These are phyloP conservation scores for Megalops atlanticus DNA, from an alignment of 2,113 vertebrate genomes.

Conservation along the genomic window DNA sequence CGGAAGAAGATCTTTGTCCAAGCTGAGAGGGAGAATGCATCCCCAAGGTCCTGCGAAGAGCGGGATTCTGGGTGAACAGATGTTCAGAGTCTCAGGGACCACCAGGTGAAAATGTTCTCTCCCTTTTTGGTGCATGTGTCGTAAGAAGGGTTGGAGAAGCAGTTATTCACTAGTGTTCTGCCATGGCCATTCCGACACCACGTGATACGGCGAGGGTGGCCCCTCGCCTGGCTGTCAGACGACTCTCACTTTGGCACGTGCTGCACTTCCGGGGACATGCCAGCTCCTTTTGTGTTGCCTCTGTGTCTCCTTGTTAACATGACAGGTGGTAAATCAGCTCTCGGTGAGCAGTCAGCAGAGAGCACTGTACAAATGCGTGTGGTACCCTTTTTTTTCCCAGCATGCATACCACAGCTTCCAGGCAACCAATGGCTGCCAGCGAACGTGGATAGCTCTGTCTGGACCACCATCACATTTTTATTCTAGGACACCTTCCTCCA, in stretches of 20 bases:
- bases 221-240: constrained; percentile 27
- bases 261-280: constrained; percentile 24
- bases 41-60: neutral
- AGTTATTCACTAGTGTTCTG: neutral
- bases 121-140: constrained; percentile 19
- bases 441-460: neutral
- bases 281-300: constrained; percentile 42
- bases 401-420: constrained; percentile 44
- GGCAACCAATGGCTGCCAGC: constrained; percentile 31
- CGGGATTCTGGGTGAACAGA: constrained; percentile 23
- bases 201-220: neutral
- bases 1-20: constrained; percentile 10
- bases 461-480: neutral
- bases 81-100: constrained; percentile 73
- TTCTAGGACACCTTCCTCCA: neutral
- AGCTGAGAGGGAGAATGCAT: neutral
- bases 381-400: constrained; percentile 50
- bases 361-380: constrained; percentile 49
- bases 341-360: constrained; percentile 37
- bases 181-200: neutral
- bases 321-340: constrained; percentile 54
- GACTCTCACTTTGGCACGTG: constrained; percentile 40
- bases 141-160: neutral
- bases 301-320: constrained; percentile 53
- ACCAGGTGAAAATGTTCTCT: constrained; percentile 72